A percentile compares a stretch with the other conserved stretches of the same genome.
These are phyloP conservation scores for Dissostichus mawsoni DNA, from an alignment of 2,113 vertebrate species.

Conservation along the genomic window DNA sequence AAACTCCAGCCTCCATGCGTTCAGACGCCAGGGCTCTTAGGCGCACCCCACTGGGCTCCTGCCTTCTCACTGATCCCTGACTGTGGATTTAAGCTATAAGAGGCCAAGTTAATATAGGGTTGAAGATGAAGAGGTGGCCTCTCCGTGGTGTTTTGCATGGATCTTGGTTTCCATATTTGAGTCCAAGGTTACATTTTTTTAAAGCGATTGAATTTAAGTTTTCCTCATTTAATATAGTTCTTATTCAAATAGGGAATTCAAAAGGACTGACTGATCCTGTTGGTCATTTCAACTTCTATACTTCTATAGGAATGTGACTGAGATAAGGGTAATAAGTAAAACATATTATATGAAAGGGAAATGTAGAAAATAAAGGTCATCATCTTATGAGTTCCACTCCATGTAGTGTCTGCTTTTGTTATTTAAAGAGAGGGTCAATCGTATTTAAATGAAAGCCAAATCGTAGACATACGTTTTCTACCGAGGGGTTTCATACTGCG, in stretches of 20 bases:
- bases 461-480: slow-evolving; percentile 21
- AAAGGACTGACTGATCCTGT: slow-evolving; percentile 15
- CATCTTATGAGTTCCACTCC: background rate
- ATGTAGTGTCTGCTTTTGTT: slow-evolving; percentile 7
- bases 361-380: slow-evolving; percentile 26
- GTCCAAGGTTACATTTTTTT: slow-evolving; percentile 42
- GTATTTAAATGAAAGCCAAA: slow-evolving; percentile 36
- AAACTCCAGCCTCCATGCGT: slow-evolving; percentile 63
- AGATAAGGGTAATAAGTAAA: slow-evolving; percentile 25
- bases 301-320: slow-evolving; percentile 25
- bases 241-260: slow-evolving; percentile 19
- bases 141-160: slow-evolving; percentile 32
- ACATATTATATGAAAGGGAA: slow-evolving; percentile 1
- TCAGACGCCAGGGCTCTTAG: slow-evolving; percentile 64
- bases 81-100: slow-evolving; percentile 70
- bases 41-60: slow-evolving; percentile 63
- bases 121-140: slow-evolving; percentile 57
- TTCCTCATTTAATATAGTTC: slow-evolving; percentile 31
- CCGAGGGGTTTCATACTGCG: background rate
- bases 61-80: slow-evolving; percentile 59
- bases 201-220: slow-evolving; percentile 27
- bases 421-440: slow-evolving; percentile 4
- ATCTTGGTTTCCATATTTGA: slow-evolving; percentile 33
- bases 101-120: slow-evolving; percentile 70
- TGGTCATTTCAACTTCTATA: slow-evolving; percentile 27